Conservation (phyloP, 2,113 vertebrate genomes). For the Myotis davidii region DNA sequence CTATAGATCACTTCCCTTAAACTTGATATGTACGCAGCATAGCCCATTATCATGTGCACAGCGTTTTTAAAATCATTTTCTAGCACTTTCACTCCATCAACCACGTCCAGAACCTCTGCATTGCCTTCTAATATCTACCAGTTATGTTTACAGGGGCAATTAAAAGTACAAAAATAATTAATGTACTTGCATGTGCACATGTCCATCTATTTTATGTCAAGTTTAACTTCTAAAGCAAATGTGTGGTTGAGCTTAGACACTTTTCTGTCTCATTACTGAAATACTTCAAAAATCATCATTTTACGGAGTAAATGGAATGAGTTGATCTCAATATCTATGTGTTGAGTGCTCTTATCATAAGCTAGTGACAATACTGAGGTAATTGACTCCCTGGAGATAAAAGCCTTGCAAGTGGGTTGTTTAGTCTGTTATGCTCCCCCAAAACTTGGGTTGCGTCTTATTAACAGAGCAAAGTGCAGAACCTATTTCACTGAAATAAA, state of each 20-base stretch:
- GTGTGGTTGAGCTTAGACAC: not conserved
- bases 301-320: constrained; percentile 25
- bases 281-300: constrained; percentile 1
- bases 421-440: not conserved
- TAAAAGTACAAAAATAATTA: not conserved
- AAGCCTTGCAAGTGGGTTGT: not conserved
- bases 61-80: not conserved
- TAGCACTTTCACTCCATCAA: not conserved
- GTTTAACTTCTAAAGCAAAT: not conserved
- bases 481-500: not conserved
- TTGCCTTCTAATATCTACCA: not conserved
- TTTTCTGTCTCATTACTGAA: constrained; percentile 27
- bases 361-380: not conserved
- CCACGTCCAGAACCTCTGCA: not conserved
- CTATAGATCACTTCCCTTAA: not conserved
- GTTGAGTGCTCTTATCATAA: constrained; percentile 10
- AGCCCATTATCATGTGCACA: not conserved
- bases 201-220: not conserved
- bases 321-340: not conserved
- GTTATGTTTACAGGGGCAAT: accelerated
- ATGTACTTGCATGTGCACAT: not conserved
- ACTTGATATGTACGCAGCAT: not conserved
- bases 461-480: not conserved
- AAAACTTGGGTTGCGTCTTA: not conserved
- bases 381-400: not conserved